Evolutionary conservation across 2,888 invertebrate species (phyloP).

Genomic region (Rhagophthalmus giganteus): DNA sequence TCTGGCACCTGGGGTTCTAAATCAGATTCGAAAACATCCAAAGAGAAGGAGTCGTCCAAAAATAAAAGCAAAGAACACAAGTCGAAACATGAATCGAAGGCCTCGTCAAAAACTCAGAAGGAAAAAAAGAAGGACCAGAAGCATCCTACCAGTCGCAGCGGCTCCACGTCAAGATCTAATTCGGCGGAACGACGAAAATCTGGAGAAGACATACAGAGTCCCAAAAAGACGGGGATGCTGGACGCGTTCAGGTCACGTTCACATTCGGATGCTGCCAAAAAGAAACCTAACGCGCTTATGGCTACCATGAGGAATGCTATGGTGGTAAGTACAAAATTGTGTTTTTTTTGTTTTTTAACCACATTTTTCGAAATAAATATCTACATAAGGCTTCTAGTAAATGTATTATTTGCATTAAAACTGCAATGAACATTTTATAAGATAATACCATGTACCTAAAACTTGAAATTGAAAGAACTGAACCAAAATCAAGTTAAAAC

Average conservation of each 20-base stretch:
- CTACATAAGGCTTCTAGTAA: too few species aligned
- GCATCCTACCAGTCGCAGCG: slow-evolving; percentile 52
- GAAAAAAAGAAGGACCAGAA: slow-evolving; percentile 41
- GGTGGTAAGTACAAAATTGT: slow-evolving; percentile 60
- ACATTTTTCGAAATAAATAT: too few species aligned
- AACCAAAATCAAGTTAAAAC: too few species aligned
- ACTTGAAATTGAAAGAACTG: too few species aligned
- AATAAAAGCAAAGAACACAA: slow-evolving; percentile 38
- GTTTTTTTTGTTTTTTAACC: neutral
- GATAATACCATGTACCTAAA: too few species aligned
- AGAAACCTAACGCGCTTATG: slow-evolving; percentile 71
- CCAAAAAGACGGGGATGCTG: slow-evolving; percentile 69
- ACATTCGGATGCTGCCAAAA: slow-evolving; percentile 72
- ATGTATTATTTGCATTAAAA: too few species aligned
- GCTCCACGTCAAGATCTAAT: slow-evolving; percentile 53
- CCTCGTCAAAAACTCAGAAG: slow-evolving; percentile 41
- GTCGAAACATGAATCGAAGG: slow-evolving; percentile 40
- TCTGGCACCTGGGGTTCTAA: slow-evolving; percentile 67
- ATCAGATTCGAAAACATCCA: slow-evolving; percentile 40
- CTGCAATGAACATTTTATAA: too few species aligned
- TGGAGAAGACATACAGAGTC: slow-evolving; percentile 49
- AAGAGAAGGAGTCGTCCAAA: slow-evolving; percentile 36
- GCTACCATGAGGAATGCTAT: slow-evolving; percentile 83
- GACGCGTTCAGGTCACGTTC: slow-evolving; percentile 79
- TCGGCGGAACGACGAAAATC: slow-evolving; percentile 52